A percentile compares a stretch with the other conserved stretches of the same genome.
These are phyloP conservation scores for Rugalucina vietnamica DNA, from an alignment of 2,888 invertebrate genomes.

Conservation along the genomic window DNA sequence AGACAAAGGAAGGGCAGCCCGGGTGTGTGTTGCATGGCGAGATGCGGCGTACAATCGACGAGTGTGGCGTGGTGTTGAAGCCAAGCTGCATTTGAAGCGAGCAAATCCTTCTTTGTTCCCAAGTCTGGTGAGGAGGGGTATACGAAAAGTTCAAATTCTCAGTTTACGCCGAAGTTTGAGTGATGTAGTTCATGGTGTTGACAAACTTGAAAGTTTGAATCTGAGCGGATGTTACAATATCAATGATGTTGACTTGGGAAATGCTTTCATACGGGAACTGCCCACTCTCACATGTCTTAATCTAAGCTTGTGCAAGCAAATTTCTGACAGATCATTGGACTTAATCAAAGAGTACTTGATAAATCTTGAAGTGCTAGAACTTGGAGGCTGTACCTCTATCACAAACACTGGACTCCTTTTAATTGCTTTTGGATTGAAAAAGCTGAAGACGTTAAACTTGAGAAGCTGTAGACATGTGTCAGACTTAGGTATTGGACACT, in stretches of 20 bases:
- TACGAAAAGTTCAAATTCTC: conserved; percentile 94
- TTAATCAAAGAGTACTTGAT: conserved; percentile 92
- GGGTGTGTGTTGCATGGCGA: conserved; percentile 92
- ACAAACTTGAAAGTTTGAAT: conserved; percentile 93
- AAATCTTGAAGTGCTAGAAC: conserved; percentile 93
- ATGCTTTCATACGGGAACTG: conserved; percentile 91
- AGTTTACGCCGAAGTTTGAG: conserved; percentile 92
- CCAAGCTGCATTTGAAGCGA: conserved; percentile 92
- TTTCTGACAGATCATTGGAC: conserved; percentile 94
- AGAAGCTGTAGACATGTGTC: conserved; percentile 97
- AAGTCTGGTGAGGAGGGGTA: conserved; percentile 93
- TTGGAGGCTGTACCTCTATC: conserved; percentile 96
- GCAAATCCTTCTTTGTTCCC: conserved; percentile 93
- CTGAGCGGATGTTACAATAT: conserved; percentile 97
- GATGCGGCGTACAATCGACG: conserved; percentile 96
- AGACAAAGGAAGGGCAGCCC: conserved; percentile 95
- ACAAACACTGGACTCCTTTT: conserved; percentile 94
- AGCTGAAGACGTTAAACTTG: conserved; percentile 92
- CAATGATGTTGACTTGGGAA: conserved; percentile 92
- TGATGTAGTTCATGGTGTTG: conserved; percentile 93
- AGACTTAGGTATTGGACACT: conserved; percentile 94
- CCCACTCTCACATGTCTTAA: conserved; percentile 92
- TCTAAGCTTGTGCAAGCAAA: conserved; percentile 96
- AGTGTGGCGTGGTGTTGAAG: conserved; percentile 97
- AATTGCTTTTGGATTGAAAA: conserved; percentile 94